phyloP scores from a whole-genome alignment of 2,888 invertebrate genomes.

The Paralinhomoeus sp. region DNA sequence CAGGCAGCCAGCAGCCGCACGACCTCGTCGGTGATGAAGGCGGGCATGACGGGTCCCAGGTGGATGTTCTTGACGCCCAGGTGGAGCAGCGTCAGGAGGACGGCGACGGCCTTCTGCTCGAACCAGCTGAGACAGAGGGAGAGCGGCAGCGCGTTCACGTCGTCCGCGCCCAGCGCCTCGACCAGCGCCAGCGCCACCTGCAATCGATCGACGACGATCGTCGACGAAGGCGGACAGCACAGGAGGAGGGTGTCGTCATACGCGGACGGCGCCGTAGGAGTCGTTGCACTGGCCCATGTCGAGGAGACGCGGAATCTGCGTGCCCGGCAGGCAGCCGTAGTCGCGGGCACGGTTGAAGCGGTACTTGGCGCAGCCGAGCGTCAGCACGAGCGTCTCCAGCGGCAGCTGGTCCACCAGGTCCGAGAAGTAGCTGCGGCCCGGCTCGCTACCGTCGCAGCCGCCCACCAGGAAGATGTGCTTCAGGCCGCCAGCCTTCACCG shows the following conservation, averaged over 20 bases:
- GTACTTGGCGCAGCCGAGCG: constrained; percentile 19
- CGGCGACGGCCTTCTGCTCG: constrained; percentile 9
- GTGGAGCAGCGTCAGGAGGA: constrained; percentile 13
- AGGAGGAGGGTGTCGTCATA: too few species aligned
- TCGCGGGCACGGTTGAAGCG: constrained; percentile 5
- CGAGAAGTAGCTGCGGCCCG: constrained; percentile 16
- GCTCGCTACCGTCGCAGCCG: constrained; percentile 18
- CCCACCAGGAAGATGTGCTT: constrained; percentile 17
- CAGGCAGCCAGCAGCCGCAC: too few species aligned
- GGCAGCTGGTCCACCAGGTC: constrained; percentile 12
- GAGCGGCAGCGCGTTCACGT: constrained; percentile 15
- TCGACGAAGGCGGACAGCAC: too few species aligned
- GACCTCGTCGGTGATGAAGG: constrained; percentile 13
- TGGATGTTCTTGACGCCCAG: constrained; percentile 8
- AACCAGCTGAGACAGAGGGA: constrained; percentile 16
- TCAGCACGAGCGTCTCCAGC: constrained; percentile 15
- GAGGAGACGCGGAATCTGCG: constrained; percentile 17
- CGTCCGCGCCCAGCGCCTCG: constrained; percentile 14
- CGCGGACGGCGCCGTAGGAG: constrained; percentile 14
- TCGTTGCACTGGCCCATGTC: constrained; percentile 9
- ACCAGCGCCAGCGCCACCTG: constrained; percentile 12
- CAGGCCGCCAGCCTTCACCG: constrained; percentile 11
- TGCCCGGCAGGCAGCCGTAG: constrained; percentile 10
- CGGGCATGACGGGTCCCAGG: constrained; percentile 12
- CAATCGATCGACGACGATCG: too few species aligned